Percentiles rank a stretch among this genome's conserved stretches.
These are phyloP conservation scores for Ormyrus nitidulus DNA, from an alignment of 2,888 invertebrate genomes.

Conservation along the genomic window DNA sequence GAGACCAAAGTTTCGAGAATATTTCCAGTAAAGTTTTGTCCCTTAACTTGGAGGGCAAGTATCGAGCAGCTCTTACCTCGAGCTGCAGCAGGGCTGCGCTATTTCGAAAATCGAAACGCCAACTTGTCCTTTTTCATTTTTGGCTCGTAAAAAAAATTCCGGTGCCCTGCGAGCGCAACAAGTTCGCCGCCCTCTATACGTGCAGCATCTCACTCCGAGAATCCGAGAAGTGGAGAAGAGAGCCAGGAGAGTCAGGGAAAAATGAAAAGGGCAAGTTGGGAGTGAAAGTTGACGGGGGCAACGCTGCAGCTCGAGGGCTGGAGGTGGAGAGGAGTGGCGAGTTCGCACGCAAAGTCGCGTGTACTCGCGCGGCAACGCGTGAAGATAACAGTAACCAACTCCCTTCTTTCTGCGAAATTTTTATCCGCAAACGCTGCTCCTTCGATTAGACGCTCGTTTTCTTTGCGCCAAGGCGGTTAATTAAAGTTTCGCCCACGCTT, in stretches of 20 bases:
- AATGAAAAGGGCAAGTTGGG: slow-evolving; percentile 45
- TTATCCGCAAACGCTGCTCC: slow-evolving; percentile 28
- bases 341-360: slow-evolving; percentile 73
- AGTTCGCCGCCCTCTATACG: slow-evolving; percentile 8
- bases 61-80: no score
- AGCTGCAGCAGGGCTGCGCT: no score
- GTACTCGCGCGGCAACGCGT: slow-evolving; percentile 59
- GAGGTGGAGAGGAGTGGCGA: slow-evolving; percentile 52
- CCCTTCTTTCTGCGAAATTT: slow-evolving; percentile 25
- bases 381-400: slow-evolving; percentile 9
- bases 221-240: no score
- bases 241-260: not conserved
- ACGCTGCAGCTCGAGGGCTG: slow-evolving; percentile 38
- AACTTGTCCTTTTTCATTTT: no score
- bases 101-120: no score
- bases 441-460: not conserved
- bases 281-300: slow-evolving; percentile 41
- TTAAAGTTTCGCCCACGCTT: not conserved
- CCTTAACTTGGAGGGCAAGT: no score
- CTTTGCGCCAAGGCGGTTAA: no score
- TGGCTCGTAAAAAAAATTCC: no score
- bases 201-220: not conserved
- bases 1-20: no score
- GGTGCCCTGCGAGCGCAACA: not conserved
- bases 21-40: no score